Evolutionary conservation across 2,113 vertebrate species (phyloP).

Genomic region (Struthidea cinerea): DNA sequence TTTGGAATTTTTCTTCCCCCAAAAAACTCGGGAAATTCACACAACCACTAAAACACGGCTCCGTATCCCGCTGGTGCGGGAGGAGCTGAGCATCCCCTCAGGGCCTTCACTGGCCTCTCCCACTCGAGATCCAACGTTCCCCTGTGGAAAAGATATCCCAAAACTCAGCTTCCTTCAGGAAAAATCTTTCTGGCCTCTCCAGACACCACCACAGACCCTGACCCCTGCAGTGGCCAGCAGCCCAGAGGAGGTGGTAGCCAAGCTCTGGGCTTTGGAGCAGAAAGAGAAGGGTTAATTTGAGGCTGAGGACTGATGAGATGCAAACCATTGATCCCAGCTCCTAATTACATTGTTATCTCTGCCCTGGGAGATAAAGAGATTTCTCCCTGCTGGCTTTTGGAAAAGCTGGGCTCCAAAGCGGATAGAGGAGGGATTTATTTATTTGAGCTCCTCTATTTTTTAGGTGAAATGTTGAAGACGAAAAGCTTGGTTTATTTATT

Average conservation of each 20-base stretch:
- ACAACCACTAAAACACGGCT: neutral
- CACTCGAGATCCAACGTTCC: accelerated
- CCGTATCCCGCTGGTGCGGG: neutral
- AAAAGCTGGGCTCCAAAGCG: neutral
- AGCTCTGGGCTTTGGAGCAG: neutral
- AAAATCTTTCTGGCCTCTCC: neutral
- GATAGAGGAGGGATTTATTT: neutral
- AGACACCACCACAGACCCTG: neutral
- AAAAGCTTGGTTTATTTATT: neutral
- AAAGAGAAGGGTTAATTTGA: neutral
- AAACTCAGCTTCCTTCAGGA: neutral
- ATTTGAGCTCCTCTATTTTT: neutral
- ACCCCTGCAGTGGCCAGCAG: neutral
- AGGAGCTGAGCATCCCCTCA: neutral
- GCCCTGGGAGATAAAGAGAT: slow-evolving; percentile 21
- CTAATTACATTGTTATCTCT: slow-evolving; percentile 15
- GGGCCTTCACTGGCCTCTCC: accelerated
- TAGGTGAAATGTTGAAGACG: neutral
- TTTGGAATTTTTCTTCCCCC: neutral
- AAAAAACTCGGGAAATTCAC: neutral
- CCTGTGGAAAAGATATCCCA: neutral
- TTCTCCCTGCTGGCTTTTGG: slow-evolving; percentile 2
- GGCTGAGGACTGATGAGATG: neutral
- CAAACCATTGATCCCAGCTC: slow-evolving; percentile 8
- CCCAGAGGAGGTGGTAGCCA: neutral